Evolutionary conservation across 1,140 invertebrate species (phyloP).

Genomic region (Euura lappo): DNA sequence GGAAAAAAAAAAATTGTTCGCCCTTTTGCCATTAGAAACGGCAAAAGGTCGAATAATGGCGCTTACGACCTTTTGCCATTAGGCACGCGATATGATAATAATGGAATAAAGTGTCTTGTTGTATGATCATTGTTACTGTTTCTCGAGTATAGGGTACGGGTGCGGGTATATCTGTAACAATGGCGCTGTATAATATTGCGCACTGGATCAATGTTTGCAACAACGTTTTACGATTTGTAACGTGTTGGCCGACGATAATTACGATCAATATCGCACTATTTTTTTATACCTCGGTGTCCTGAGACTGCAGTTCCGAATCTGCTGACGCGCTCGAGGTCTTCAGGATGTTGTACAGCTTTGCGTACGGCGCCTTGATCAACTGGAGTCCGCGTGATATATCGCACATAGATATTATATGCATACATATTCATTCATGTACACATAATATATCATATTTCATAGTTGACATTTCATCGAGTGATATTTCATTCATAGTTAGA

Average conservation of each 20-base stretch:
- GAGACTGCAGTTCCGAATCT: conserved; percentile 71
- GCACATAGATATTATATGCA: not conserved
- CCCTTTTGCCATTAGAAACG: too few relatives aligned
- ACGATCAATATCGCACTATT: conserved; percentile 12
- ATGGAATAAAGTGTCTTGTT: too few relatives aligned
- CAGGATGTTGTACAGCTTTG: conserved; percentile 93
- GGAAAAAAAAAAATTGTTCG: too few relatives aligned
- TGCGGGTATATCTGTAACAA: too few relatives aligned
- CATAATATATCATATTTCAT: not conserved
- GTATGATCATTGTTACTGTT: too few relatives aligned
- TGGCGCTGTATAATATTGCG: too few relatives aligned
- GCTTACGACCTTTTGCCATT: too few relatives aligned
- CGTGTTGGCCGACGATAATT: not conserved
- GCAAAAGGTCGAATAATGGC: too few relatives aligned
- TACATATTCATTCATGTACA: conserved; percentile 3
- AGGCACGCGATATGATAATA: too few relatives aligned
- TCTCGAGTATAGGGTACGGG: too few relatives aligned
- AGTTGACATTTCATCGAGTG: not conserved
- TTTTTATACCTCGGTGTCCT: conserved; percentile 58
- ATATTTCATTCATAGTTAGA: not conserved
- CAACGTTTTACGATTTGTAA: not conserved
- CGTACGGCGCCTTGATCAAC: conserved; percentile 94
- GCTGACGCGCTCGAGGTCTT: conserved; percentile 88
- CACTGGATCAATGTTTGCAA: not conserved
- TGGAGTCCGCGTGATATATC: conserved; percentile 56